Evolutionary conservation across 2,797 vertebrate species (phyloP), one percentile per base, ranked within the genome.

Genomic region (Danio tinwini): DNA sequence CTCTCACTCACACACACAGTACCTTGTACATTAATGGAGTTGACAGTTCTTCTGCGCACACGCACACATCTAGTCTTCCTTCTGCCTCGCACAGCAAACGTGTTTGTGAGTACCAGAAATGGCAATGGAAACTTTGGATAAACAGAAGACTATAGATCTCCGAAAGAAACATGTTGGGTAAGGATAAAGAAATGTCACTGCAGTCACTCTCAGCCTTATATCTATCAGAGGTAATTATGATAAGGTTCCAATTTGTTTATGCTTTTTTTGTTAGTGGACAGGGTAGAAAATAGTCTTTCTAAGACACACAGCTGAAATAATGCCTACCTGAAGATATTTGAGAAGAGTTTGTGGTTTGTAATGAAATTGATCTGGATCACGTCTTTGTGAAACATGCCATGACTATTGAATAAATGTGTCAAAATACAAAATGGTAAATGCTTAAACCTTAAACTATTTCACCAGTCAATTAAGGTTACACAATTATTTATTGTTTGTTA

Each of bases 81-180:
- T 11, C 47, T 50, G 7, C 6, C 39, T 47, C 49, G 42, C 40
- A 55, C 16, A 39, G 50, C 39, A 19, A 14, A 19, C 17, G 10
- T 19, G 3, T 45, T 45, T 29, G 45, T 52, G 47, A 39, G 40
- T 9, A 21, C 8, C 39, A 52, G 29, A 72, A 72, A 87, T 87
- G 92, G 88, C 85, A 90, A 88, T 89, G 65, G 93, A 95, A 74
- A 86, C 82, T 19, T 89, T 96, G 40, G 91, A 91, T 81, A 99
- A 98, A 59, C 88, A 88, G 9, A 90, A 94, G 88, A 99, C 96
- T 2, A 88, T 99, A 68, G 92, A 94, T 12, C 84, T 99, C 82
- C 90, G 98, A 81, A 94, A 85, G 84, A 96, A 91, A 86, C 92
- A 97, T 86, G 94, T 99, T 58, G 97, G 97, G 98, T 52, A 52